These are phyloP conservation scores for Florisuga fusca DNA, from an alignment of 2,797 vertebrate genomes.

Conservation along the genomic window DNA sequence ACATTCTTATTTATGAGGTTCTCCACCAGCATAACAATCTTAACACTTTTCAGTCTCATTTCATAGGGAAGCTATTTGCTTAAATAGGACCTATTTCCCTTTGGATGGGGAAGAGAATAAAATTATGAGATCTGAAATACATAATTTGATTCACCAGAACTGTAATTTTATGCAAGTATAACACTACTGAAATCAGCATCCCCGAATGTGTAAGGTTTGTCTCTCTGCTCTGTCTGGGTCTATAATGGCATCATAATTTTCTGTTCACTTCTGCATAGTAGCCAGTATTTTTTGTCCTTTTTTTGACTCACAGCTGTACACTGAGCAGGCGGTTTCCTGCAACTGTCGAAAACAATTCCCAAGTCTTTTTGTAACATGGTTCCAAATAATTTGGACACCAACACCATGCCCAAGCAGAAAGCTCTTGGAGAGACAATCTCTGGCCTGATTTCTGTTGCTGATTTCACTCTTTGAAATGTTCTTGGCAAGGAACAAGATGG, in stretches of 20 bases:
- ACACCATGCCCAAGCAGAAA: background rate
- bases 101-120: background rate
- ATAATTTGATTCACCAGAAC: background rate
- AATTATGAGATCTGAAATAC: background rate
- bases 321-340: constrained; percentile 2
- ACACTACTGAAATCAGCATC: constrained; percentile 29
- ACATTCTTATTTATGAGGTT: background rate
- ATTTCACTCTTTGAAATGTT: background rate
- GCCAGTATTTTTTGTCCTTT: background rate
- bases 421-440: background rate
- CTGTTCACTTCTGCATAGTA: background rate
- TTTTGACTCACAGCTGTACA: background rate
- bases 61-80: background rate
- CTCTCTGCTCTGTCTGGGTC: background rate
- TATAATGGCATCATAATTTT: background rate
- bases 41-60: constrained; percentile 7
- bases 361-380: constrained; percentile 6
- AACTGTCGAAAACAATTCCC: background rate
- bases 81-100: background rate
- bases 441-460: background rate
- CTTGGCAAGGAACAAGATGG: background rate
- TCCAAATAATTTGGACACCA: constrained; percentile 3
- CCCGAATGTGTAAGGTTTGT: background rate
- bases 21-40: background rate
- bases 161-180: background rate